These are phyloP conservation scores for Drosophila nasuta DNA, from an alignment of 1,140 invertebrate species.

Conservation along the genomic window DNA sequence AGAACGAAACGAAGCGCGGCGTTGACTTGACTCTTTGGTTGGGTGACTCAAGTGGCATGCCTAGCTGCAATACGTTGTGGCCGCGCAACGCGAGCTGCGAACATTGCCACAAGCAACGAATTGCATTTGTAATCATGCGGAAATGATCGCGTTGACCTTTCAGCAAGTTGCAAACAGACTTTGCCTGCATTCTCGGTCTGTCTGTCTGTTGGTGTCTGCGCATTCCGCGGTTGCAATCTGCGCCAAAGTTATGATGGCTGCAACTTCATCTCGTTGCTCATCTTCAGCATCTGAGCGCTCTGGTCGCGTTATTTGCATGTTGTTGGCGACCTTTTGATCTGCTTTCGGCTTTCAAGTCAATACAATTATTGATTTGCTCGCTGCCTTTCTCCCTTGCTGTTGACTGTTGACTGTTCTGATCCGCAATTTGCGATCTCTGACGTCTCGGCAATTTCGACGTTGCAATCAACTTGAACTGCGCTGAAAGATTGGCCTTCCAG, in stretches of 20 bases:
- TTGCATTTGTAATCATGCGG: conserved; percentile 81
- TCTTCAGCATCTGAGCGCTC: conserved; percentile 20
- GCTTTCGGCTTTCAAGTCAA: conserved; percentile 71
- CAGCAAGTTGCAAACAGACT: conserved; percentile 51
- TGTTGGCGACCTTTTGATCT: conserved; percentile 75
- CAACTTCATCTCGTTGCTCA: conserved; percentile 8
- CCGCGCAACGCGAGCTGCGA: conserved; percentile 14
- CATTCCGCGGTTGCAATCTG: conserved; percentile 49
- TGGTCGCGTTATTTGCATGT: conserved; percentile 57
- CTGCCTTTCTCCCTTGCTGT: conserved; percentile 44
- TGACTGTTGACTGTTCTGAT: conserved; percentile 25
- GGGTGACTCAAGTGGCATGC: conserved; percentile 32
- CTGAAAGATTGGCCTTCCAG: conserved; percentile 50
- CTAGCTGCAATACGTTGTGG: conserved; percentile 21
- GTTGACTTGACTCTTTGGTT: conserved; percentile 4
- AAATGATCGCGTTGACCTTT: conserved; percentile 83
- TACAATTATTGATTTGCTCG: conserved; percentile 77
- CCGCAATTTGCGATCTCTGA: conserved; percentile 67
- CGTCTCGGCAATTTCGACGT: conserved; percentile 60
- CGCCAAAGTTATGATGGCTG: conserved; percentile 36
- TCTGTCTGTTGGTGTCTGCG: conserved; percentile 23
- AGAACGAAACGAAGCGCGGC: conserved; percentile 6
- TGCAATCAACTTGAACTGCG: conserved; percentile 76
- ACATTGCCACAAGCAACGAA: conserved; percentile 49
- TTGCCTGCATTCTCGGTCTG: conserved; percentile 19